Evolutionary conservation across 2,113 vertebrate species (phyloP), one percentile per base, ranked within the genome.

Genomic region (Chionodraco myersi): DNA sequence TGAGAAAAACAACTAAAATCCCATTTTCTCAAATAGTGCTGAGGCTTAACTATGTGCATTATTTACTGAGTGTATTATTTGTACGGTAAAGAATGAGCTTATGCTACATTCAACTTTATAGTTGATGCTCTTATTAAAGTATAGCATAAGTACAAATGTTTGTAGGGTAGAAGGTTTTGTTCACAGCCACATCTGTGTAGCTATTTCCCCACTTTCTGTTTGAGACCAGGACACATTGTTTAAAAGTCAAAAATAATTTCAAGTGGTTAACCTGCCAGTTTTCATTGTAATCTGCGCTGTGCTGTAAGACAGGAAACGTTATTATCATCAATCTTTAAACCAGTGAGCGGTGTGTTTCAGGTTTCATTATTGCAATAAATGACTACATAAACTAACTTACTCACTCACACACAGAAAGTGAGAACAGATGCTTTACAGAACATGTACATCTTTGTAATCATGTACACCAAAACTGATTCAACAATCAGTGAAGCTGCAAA

Each of bases 381-480:
- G 30, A 21, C 10, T 60, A 52, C n/a, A 84, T 26, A 63, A 75
- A 48, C 21, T 52, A 58, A 9, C 13, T 7, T 3, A 47, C 36
- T 51, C 52, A 18, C 65, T 60, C 6, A 30, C 54, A 57, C 21
- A 64, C 56, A 69, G 56, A 69, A 36, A 63, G 52, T 49, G 11
- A 61, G 65, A 82, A 3, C 68, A 77, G 47, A 83, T 65, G 67
- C 12, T n/a, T n/a, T 14, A 67, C 16, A 67, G 49, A 41, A 41
- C 36, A 41, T 7, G 6, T 41, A 74, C 41, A 60, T 51, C 44
- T 10, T 30, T 72, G 4, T 61, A 52, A 30, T 30, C 30, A 30
- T 30, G 3, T 30, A 30, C 30, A 30, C 30, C 30, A 30, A 30
- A 30, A 30, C 30, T 30, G 30, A 30, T 30, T 30, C 30, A 76